Base-by-base conservation (phyloP, 2,797 vertebrate species). In the Neosilurus mollespiculum region DNA sequence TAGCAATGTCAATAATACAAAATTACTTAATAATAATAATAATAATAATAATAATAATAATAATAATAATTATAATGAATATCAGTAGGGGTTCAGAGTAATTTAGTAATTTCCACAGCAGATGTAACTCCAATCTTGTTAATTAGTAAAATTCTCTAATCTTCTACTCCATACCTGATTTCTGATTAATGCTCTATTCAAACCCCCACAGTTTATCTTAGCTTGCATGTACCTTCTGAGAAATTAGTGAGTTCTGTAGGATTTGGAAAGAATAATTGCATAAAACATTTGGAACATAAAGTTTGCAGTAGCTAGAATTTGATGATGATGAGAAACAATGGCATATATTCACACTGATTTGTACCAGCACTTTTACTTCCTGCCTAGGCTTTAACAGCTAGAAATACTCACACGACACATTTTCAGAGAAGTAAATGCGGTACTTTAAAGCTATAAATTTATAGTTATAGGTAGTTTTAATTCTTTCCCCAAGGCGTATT, bases 331-430 rank as follows among this genome's bases (percentile, higher is more conserved):
- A 51, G 43, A n/a, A 70, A 22, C 10, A 70, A 43, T n/a, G 43
- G n/a, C 69, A 70, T 70, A 70, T 43, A 53, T 72, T 75, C 72
- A 18, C 72, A 20, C 5, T 75, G 24, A 58, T 76, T 76, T 58
- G 58, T 76, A 59, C 30, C 30, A 22, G 54, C 26, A 76, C 30
- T 30, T 75, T 75, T 75, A 58, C 24, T 37, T 76, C 26, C 54
- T 37, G 73, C 18, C 54, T 34, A 22, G 18, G 56, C 54, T 76
- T 76, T 61, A 37, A 18, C 26, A 76, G 30, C 56, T 59, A 26
- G 54, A 76, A 76, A 73, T 58, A 58, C 26, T 34, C 10, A 34
- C 53, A 34, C 5, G 1, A 34, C 73, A 53, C 49, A 30, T 30
- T 73, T 26, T 73, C 51, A 30, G 24, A 72, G 69, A 71, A 12